Evolutionary conservation across 2,113 vertebrate species (phyloP).

Genomic region (Salvelinus sp.): DNA sequence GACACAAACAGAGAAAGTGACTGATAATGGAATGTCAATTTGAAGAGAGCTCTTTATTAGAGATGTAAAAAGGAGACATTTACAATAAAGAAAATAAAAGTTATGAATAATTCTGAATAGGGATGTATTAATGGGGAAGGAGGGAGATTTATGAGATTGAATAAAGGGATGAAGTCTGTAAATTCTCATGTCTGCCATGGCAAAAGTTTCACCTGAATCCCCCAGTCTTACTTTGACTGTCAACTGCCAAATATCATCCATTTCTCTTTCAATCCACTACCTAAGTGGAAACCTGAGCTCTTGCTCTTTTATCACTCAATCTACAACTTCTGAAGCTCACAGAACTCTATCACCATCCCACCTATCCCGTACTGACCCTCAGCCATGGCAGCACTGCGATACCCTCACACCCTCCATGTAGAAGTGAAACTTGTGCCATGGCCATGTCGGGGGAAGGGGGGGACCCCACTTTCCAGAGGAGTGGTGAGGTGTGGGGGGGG

Average conservation of each 20-base stretch:
- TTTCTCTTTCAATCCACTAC: background rate
- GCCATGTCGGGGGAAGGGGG: conserved; percentile 34
- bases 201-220: conserved; percentile 79
- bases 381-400: conserved; percentile 23
- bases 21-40: background rate
- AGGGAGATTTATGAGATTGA: background rate
- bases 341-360: background rate
- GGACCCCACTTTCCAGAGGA: conserved; percentile 8
- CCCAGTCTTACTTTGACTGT: background rate
- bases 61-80: background rate
- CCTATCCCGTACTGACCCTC: too few species aligned
- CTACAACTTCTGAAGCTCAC: background rate
- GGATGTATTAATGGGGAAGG: background rate
- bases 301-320: background rate
- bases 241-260: background rate
- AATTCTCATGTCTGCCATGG: conserved; percentile 84
- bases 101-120: background rate
- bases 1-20: background rate
- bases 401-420: conserved; percentile 42
- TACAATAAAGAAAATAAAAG: background rate
- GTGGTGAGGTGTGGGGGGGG: conserved; percentile 16
- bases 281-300: conserved; percentile 49
- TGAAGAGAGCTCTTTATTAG: background rate
- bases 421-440: conserved; percentile 86
- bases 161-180: conserved; percentile 41